Evolutionary conservation across 2,113 vertebrate genomes (phyloP).

Genomic region (Tretioscincus oriximinensis): DNA sequence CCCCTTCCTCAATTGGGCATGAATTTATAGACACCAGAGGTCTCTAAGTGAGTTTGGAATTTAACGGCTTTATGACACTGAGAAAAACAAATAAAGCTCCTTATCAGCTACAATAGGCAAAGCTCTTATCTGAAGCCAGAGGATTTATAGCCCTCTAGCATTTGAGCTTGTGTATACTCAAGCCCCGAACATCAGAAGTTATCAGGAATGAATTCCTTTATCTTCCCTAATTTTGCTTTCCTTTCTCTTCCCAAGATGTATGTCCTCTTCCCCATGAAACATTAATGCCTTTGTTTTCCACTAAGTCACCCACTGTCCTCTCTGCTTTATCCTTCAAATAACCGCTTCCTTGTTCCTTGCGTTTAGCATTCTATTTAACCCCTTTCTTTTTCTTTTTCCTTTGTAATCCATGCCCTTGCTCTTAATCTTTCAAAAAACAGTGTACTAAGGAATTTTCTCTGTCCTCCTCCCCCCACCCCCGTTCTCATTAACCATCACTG

Average conservation of each 20-base stretch:
- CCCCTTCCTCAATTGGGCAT: neutral
- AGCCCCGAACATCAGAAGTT: neutral
- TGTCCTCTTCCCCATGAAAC: constrained; percentile 1
- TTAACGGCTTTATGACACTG: neutral
- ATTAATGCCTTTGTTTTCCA: neutral
- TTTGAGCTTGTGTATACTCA: neutral
- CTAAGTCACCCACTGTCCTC: neutral
- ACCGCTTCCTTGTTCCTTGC: neutral
- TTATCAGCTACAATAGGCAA: constrained; percentile 1
- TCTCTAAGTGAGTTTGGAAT: neutral
- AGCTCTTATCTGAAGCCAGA: constrained; percentile 6
- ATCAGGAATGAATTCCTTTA: neutral
- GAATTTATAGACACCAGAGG: neutral
- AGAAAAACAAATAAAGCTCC: neutral
- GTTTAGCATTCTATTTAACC: neutral
- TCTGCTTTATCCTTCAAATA: constrained; percentile 11
- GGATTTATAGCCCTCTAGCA: neutral
- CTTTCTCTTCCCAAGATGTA: neutral
- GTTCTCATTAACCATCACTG: neutral
- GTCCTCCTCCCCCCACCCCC: neutral
- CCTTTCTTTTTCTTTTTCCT: neutral
- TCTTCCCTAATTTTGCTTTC: constrained; percentile 10
- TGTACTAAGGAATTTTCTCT: neutral
- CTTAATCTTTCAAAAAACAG: neutral
- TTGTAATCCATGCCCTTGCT: neutral